phyloP scores from a whole-genome alignment of 2,888 invertebrate genomes.

The Julus scandinavius region DNA sequence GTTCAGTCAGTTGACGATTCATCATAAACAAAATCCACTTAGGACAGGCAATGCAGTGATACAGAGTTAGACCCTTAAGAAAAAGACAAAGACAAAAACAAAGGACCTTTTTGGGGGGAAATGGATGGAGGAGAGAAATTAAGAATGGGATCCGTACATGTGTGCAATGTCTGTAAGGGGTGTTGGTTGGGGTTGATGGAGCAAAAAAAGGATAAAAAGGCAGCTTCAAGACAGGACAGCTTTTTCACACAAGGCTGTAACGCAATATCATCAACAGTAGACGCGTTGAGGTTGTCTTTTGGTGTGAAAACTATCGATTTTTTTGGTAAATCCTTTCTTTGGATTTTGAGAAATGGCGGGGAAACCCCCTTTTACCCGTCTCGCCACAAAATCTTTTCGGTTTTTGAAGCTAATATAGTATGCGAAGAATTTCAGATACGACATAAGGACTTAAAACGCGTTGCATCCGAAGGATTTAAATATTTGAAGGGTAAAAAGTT shows the following conservation, averaged over 20 bases:
- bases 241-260: neutral
- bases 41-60: conserved; percentile 5
- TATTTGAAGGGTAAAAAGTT: neutral
- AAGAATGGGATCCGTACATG: neutral
- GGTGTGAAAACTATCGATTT: neutral
- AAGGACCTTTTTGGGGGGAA: neutral
- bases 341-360: neutral
- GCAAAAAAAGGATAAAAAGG: neutral
- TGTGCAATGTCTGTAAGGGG: neutral
- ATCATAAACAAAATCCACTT: conserved; percentile 27
- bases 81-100: neutral
- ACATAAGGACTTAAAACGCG: neutral
- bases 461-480: neutral
- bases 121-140: neutral
- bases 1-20: conserved; percentile 21
- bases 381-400: neutral
- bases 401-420: neutral
- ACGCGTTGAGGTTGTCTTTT: neutral
- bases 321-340: neutral
- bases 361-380: neutral
- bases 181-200: conserved; percentile 6
- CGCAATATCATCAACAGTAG: neutral
- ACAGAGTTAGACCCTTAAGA: neutral
- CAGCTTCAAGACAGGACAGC: neutral
- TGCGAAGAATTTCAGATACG: neutral